Percentiles rank a stretch among this genome's conserved stretches.
These are phyloP conservation scores for Tenebrio molitor DNA, from an alignment of 1,140 invertebrate species.

Conservation along the genomic window DNA sequence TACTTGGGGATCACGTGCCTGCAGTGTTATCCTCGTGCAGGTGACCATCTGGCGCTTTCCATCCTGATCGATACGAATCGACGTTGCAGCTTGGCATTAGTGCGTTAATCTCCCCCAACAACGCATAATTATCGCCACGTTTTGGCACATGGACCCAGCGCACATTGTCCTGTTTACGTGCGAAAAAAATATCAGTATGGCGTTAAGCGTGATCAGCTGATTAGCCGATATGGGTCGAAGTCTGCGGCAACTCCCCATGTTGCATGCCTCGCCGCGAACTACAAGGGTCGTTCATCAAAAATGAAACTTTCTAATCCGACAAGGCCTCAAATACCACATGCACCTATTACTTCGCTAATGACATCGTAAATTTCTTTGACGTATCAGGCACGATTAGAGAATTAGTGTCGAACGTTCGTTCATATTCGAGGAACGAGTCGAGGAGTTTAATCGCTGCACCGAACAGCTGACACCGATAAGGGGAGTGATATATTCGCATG, in stretches of 20 bases:
- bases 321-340: conserved; percentile 29
- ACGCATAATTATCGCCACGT: too few species aligned
- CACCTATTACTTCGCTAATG: conserved; percentile 20
- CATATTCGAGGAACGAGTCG: not conserved
- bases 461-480: conserved; percentile 21
- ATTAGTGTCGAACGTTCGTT: conserved; percentile 1
- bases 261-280: not conserved
- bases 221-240: conserved; percentile 8
- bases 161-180: not conserved
- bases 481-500: conserved; percentile 8
- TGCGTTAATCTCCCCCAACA: too few species aligned
- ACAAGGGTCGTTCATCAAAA: conserved; percentile 32
- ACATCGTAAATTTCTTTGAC: conserved; percentile 33
- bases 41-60: too few species aligned
- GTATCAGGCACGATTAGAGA: conserved; percentile 31
- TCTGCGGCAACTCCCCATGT: conserved; percentile 9
- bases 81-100: too few species aligned
- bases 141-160: too few species aligned
- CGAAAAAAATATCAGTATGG: not conserved
- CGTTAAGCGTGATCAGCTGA: conserved; percentile 22
- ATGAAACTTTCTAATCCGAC: conserved; percentile 33
- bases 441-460: not conserved
- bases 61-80: too few species aligned
- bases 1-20: too few species aligned
- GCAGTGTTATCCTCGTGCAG: too few species aligned